These are phyloP conservation scores for Gymnothorax reevesii DNA, from an alignment of 2,797 vertebrate species.

Conservation along the genomic window DNA sequence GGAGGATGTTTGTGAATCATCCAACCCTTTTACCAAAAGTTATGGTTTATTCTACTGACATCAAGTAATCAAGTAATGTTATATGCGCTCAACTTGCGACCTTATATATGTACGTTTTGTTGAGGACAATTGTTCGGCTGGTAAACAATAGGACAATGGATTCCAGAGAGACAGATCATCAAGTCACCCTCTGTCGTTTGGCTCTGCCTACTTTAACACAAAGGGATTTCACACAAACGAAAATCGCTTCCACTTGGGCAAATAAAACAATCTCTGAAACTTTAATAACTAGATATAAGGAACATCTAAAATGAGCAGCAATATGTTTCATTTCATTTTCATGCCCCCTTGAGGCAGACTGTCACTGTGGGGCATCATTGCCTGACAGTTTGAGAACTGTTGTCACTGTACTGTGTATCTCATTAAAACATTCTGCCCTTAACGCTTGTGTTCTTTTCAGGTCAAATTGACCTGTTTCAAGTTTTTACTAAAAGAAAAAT, in stretches of 20 bases:
- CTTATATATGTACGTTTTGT: too few relatives aligned
- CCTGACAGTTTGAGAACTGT: not conserved
- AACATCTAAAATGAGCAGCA: not conserved
- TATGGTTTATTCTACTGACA: too few relatives aligned
- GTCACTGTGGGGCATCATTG: not conserved
- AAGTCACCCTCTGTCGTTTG: not conserved
- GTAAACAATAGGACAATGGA: too few relatives aligned
- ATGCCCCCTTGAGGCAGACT: not conserved
- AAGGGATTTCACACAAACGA: not conserved
- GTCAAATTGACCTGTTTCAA: too few relatives aligned
- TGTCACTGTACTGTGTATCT: not conserved
- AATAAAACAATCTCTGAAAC: slow-evolving; percentile 12
- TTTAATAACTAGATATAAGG: slow-evolving; percentile 22
- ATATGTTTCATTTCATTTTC: not conserved
- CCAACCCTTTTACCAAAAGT: too few relatives aligned
- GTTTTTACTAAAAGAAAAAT: too few relatives aligned
- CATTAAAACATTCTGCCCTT: not conserved
- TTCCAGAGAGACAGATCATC: too few relatives aligned
- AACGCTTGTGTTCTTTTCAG: not conserved
- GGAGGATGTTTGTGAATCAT: too few relatives aligned
- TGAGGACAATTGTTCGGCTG: too few relatives aligned
- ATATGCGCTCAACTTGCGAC: too few relatives aligned
- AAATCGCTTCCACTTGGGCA: slow-evolving; percentile 6
- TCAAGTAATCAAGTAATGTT: too few relatives aligned
- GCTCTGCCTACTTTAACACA: not conserved